Evolutionary conservation across 1,140 invertebrate genomes (phyloP).

Genomic region (Hetaerina americana): DNA sequence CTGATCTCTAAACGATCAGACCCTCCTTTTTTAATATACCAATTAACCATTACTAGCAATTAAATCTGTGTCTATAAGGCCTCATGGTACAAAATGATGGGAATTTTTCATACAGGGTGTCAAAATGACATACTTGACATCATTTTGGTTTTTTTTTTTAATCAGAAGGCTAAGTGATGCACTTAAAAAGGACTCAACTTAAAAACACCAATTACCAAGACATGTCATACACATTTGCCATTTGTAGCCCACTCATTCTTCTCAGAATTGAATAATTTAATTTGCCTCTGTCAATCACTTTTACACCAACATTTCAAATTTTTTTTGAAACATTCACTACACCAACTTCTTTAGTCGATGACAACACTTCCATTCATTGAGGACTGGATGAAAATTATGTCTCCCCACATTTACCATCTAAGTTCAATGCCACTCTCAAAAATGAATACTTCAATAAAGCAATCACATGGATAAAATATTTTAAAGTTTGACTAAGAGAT

Average conservation of each 20-base stretch:
- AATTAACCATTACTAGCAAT: not conserved
- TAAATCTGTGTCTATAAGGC: not conserved
- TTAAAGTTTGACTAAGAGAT: not conserved
- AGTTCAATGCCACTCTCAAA: not conserved
- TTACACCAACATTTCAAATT: not conserved
- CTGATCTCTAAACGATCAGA: not conserved
- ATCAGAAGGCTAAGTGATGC: not conserved
- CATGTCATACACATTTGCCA: not conserved
- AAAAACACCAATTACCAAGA: not conserved
- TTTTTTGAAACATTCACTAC: not conserved
- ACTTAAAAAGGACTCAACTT: not conserved
- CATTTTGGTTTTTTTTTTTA: not conserved
- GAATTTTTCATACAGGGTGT: not conserved
- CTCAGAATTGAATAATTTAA: not conserved
- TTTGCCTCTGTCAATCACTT: not conserved
- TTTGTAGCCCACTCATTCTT: not conserved
- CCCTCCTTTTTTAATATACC: not conserved
- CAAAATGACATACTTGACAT: not conserved
- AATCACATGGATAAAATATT: not conserved
- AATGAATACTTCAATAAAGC: not conserved
- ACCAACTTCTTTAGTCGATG: not conserved
- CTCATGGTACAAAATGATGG: not conserved
- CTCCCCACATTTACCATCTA: not conserved
- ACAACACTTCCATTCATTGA: not conserved
- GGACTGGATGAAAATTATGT: not conserved